phyloP scores from a whole-genome alignment of 2,797 vertebrate species.

The Poeciliopsis presidionis region DNA sequence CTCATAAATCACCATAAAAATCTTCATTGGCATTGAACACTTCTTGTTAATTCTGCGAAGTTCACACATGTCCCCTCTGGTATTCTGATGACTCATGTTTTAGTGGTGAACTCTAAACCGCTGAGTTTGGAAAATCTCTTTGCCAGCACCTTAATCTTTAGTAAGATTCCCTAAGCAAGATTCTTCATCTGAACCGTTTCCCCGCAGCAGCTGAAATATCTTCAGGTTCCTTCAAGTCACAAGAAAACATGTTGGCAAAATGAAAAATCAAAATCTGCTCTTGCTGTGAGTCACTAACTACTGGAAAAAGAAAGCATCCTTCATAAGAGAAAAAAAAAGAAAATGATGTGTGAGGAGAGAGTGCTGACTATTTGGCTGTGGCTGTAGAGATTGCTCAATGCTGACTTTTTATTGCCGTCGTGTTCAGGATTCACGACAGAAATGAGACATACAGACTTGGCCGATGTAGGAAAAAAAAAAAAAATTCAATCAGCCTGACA shows the following conservation, averaged over 20 bases:
- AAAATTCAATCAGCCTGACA: neutral
- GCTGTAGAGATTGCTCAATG: too few species aligned
- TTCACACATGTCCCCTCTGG: neutral
- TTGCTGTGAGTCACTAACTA: neutral
- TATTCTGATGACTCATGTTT: neutral
- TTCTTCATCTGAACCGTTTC: neutral
- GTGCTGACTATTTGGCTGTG: too few species aligned
- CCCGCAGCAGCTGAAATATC: neutral
- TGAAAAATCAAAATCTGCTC: neutral
- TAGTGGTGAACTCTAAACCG: neutral
- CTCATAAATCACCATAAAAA: neutral
- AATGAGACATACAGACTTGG: neutral
- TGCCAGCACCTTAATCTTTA: neutral
- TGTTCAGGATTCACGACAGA: neutral
- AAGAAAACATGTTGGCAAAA: neutral
- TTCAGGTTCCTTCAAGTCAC: neutral
- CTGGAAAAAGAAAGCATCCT: neutral
- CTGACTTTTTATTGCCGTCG: too few species aligned
- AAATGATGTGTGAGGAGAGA: too few species aligned
- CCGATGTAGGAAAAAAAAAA: neutral
- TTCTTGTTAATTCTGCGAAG: neutral
- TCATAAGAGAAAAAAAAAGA: neutral
- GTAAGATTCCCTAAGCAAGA: neutral
- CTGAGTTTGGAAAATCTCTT: neutral
- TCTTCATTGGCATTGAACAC: neutral